Base-by-base conservation (phyloP, 2,888 invertebrate species). In the Drosophila macrothrix region DNA sequence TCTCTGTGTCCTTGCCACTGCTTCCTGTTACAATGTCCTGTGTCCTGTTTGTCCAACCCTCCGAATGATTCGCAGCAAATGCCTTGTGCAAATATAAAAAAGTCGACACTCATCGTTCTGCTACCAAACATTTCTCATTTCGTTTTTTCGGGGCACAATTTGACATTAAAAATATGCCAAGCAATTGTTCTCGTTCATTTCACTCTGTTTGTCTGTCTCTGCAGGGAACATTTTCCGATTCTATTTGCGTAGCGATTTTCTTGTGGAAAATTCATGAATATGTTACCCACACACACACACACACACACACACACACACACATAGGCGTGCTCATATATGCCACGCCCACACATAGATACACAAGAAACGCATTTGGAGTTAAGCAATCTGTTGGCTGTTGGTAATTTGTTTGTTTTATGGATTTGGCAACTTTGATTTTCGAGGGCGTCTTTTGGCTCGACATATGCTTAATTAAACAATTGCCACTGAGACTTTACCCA, bases 401-500 rank as follows among this genome's bases (percentile, higher is more conserved):
- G 89, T 88, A 85, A 85, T 85, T 88, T 85, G 85, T 85, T 85
- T 85, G 68, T 78, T 90, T 90, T 86, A 80, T 86, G 85, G 85
- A 86, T 90, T 90, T 85, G 64, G 43, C 71, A 76, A 72, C 58
- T 73, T 83, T 76, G 75, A 73, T 72, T 67, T 80, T 52, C 64
- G 84, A 66, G 84, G 82, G 81, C 67, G 77, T 80, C 64, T 65
- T 56, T 65, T 55, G 67, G 43, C 65, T 70, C 75, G 62, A 69
- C 75, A 76, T 83, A 83, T 80, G 80, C 80, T 69, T 80, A 82
- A 80, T 80, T 80, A 80, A 80, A 75, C 80, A 83, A 80, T 75
- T 79, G 72, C 78, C 78, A 68, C 49, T 41, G 65, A 65, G 55
- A 58, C 41, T 72, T 58, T 53, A 62, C 58, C 28, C 64, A 78